Base-by-base conservation (phyloP, 1,140 invertebrate species). In the Phymorhynchus buccinoides region DNA sequence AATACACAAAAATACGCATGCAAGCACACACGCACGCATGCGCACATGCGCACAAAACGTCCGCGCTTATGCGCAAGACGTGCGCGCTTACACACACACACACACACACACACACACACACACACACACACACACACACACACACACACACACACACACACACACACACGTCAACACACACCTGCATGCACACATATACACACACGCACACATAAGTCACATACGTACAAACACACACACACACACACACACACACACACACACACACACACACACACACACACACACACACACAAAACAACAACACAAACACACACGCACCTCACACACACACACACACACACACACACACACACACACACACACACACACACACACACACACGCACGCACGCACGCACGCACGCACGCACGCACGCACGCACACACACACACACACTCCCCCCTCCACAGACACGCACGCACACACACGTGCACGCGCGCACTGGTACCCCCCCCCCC, bases 351-450 rank as follows among this genome's bases (percentile, higher is more conserved):
- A 75, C 32, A 75, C 39, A 75, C 73, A 75, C 30, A 75, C 73
- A 75, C 30, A 75, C 73, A 75, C 73, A 75, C 30, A 75, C 73
- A 75, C 73, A 75, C 73, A 75, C 73, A 75, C 73, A 75, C 73
- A 75, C 73, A 39, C 73, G 39, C 3, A 75, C 73, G 4, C 73
- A 75, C 30, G 27, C 30, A 75, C 66, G 30, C 66, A 71, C 66
- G 30, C 66, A 71, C 66, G 30, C 66, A 71, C 66, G 30, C 66
- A 71, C 66, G 30, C 66, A 71, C 66, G 30, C 66, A 71, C 66
- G 30, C 66, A 71, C 66, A n/a, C 66, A 71, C 66, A 71, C 66
- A 71, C 66, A 71, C 66, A 32, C 66, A n/a, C n/a, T n/a, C n/a
- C n/a, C n/a, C n/a, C n/a, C n/a, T n/a, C n/a, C n/a, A n/a, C n/a